Evolutionary conservation across 2,888 invertebrate genomes (phyloP), one percentile per base, ranked within the genome.

Genomic region (Phaedon cochleariae): DNA sequence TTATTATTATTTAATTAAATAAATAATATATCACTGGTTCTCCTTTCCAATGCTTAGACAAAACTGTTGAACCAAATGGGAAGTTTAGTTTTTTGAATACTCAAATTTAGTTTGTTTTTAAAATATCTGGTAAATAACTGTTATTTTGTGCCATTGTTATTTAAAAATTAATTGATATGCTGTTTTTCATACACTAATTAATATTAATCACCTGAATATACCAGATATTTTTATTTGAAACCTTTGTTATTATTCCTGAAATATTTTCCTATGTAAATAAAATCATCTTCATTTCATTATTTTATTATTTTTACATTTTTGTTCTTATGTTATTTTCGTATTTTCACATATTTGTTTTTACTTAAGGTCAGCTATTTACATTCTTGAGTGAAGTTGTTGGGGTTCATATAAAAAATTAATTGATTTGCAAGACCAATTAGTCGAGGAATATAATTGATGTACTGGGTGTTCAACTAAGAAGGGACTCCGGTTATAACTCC

Each of bases 211-310:
- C 22, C 3, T 31, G 12, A 5, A 57, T 57, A 17, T 52, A 61
- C 68, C 69, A 70, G 71, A 62, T 73, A 64, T 69, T 70, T 66
- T 64, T 52, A 54, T 62, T 45, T 31, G 46, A 21, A 17, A 41
- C 29, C 46, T 57, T 29, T 53, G 45, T 59, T 62, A 34, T 52
- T 54, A 45, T 15, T 57, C 10, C 3, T 67, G 7, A 20, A 29
- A 46, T 63, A 52, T n/a, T 54, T 55, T 61, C 51, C 51, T 53
- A 22, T 63, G 67, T 67, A 63, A 67, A 67, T 67, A 67, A 63
- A 66, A 54, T n/a, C 55, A 45, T 51, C 64, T 62, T 48, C 49
- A 26, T 62, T 63, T 62, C 41, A 51, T 66, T 60, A 61, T 46
- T 54, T 52, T 61, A 18, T 62, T 29, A 52, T 52, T 20, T 22